phyloP scores from a whole-genome alignment of 2,888 invertebrate species.

The Perizoma affinitatum region DNA sequence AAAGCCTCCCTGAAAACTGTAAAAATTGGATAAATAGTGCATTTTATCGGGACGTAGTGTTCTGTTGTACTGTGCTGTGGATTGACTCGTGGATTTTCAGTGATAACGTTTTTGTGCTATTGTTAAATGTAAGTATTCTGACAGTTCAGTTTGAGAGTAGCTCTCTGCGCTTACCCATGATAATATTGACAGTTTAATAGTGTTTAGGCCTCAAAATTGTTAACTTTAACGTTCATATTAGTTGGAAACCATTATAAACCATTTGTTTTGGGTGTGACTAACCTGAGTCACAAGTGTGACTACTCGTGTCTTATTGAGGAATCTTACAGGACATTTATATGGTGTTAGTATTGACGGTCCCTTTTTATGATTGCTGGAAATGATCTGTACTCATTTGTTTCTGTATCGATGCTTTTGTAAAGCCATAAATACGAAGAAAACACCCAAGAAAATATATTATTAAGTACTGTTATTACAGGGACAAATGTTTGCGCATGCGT shows the following conservation, averaged over 20 bases:
- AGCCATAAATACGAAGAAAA: slow-evolving; percentile 35
- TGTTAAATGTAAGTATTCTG: slow-evolving; percentile 66
- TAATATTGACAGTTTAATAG: slow-evolving; percentile 28
- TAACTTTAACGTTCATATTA: neutral
- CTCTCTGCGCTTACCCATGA: slow-evolving; percentile 40
- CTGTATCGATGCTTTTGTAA: neutral
- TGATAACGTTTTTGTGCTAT: slow-evolving; percentile 42
- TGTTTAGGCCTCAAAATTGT: too few species aligned
- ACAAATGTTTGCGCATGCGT: slow-evolving; percentile 56
- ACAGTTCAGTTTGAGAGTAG: slow-evolving; percentile 46
- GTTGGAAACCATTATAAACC: neutral
- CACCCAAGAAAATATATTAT: slow-evolving; percentile 50
- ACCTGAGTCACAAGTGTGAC: neutral
- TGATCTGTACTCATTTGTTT: neutral
- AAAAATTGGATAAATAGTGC: slow-evolving; percentile 60
- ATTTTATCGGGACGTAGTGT: slow-evolving; percentile 42
- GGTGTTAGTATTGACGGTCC: neutral
- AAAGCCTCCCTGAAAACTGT: slow-evolving; percentile 74
- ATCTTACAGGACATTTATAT: neutral
- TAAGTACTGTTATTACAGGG: slow-evolving; percentile 53
- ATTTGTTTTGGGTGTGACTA: slow-evolving; percentile 19
- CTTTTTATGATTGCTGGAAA: neutral
- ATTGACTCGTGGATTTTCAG: slow-evolving; percentile 46
- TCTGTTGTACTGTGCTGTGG: slow-evolving; percentile 51
- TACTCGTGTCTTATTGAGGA: too few species aligned